phyloP scores from a whole-genome alignment of 2,797 vertebrate species.

The Argentina silus region DNA sequence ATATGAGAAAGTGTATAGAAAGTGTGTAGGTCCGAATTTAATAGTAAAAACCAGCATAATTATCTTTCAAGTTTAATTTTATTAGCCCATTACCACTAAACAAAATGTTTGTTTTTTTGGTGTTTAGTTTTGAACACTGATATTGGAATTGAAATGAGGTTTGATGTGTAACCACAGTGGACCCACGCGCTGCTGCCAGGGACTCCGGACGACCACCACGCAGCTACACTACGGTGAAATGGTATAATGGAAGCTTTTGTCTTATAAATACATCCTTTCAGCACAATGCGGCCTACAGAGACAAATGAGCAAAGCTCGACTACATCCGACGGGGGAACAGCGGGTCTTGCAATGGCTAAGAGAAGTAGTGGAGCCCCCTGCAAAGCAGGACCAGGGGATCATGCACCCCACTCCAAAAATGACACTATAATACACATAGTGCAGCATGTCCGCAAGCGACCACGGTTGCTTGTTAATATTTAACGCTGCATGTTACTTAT shows the following conservation, averaged over 20 bases:
- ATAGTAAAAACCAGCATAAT: background rate
- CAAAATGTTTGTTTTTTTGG: background rate
- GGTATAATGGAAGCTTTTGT: slow-evolving; percentile 79
- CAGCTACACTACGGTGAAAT: slow-evolving; percentile 33
- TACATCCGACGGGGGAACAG: slow-evolving; percentile 57
- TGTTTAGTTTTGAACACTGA: background rate
- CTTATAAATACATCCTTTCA: slow-evolving; percentile 80
- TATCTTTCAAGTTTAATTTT: background rate
- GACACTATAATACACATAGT: slow-evolving; percentile 47
- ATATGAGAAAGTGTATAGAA: background rate
- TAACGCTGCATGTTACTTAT: slow-evolving; percentile 64
- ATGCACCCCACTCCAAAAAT: slow-evolving; percentile 37
- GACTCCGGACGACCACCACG: background rate
- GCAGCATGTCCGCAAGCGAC: slow-evolving; percentile 30
- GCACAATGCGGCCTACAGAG: slow-evolving; percentile 76
- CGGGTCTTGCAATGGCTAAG: slow-evolving; percentile 59
- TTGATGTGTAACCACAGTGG: background rate
- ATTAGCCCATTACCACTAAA: background rate
- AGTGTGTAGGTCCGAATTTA: background rate
- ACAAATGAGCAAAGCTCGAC: slow-evolving; percentile 76
- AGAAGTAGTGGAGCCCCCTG: slow-evolving; percentile 27
- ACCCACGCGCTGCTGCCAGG: background rate
- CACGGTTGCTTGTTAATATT: slow-evolving; percentile 56
- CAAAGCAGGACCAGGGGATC: slow-evolving; percentile 27
- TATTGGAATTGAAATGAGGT: background rate